Conservation (phyloP, 1,140 invertebrate species). For the Nephotettix cincticeps region DNA sequence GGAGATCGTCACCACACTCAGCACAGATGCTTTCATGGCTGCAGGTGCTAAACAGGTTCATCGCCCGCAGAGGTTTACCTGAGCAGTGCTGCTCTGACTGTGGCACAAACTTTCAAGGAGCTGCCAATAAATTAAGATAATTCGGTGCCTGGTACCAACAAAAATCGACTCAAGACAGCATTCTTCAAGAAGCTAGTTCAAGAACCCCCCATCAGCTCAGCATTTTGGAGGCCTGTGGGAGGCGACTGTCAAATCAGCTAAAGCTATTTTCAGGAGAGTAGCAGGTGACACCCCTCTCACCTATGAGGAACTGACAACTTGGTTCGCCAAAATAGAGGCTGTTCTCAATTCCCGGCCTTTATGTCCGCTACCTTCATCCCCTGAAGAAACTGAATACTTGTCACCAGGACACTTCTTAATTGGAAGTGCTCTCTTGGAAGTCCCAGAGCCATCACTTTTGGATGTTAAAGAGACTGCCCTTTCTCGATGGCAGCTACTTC, state of each 20-base stretch:
- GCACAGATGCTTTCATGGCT: too few species aligned
- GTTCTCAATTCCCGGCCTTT: not conserved
- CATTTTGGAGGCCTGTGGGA: conserved; percentile 6
- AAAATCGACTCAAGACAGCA: not conserved
- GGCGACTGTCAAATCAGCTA: not conserved
- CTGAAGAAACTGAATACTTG: not conserved
- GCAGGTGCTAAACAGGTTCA: not conserved
- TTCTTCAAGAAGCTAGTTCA: not conserved
- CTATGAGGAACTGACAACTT: not conserved
- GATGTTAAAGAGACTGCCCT: not conserved
- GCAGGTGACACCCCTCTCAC: not conserved
- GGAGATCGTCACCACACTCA: too few species aligned
- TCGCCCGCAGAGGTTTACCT: not conserved
- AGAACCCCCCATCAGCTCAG: not conserved
- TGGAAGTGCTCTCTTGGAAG: not conserved
- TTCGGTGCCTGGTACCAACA: not conserved
- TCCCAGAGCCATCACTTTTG: not conserved
- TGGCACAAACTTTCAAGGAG: not conserved
- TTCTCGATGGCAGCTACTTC: not conserved
- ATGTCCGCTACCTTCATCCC: not conserved
- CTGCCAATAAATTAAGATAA: not conserved
- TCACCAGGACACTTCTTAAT: not conserved
- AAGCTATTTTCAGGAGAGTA: not conserved
- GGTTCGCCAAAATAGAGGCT: not conserved
- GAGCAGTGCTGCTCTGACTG: not conserved